Base-by-base conservation (phyloP, 2,113 vertebrate genomes). In the Hippocampus guttulatus region DNA sequence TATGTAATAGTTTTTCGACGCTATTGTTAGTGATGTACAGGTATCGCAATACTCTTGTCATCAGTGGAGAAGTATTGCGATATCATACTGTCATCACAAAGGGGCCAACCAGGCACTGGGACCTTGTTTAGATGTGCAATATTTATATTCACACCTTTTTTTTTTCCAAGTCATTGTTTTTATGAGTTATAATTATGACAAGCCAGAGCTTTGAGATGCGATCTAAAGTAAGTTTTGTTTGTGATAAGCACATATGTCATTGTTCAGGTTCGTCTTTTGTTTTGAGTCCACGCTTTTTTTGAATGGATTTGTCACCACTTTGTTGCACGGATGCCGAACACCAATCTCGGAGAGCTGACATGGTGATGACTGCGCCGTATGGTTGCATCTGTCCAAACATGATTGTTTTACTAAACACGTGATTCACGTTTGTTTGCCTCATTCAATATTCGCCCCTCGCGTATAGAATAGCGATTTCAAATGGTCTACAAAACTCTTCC, bases 101-200 rank as follows among this genome's bases (percentile, higher is more conserved):
- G 6, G 23, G 64, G 43, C 49, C 30, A 82, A 63, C 80, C 81
- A 76, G 74, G 86, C 84, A 74, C 82, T 84, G 90, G 88, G 82
- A 88, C 82, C 74, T 75, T 82, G 80, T 91, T 88, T 92, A 84
- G 70, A 93, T 90, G 92, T 93, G 92, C 92, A 93, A 93, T 93
- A 93, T 91, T 89, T 91, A 87, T 91, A 85, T 78, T 84, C 77
- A 73, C 9, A 67, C 68, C 68, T 65, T 79, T 81, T 84, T 85
- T 54, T 72, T 77, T 69, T 82, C 74, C 75, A 80, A 68, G 57
- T 55, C 63, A 57, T 79, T 84, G 80, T 62, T 69, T 78, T 79
- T 85, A 47, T 85, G 78, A 65, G 58, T 15, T 23, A 25, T 33
- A 61, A 30, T 75, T 78, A 73, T 62, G 66, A 70, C 30, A 65